phyloP scores from a whole-genome alignment of 1,140 invertebrate species.

The Temnothorax curvispinosus region DNA sequence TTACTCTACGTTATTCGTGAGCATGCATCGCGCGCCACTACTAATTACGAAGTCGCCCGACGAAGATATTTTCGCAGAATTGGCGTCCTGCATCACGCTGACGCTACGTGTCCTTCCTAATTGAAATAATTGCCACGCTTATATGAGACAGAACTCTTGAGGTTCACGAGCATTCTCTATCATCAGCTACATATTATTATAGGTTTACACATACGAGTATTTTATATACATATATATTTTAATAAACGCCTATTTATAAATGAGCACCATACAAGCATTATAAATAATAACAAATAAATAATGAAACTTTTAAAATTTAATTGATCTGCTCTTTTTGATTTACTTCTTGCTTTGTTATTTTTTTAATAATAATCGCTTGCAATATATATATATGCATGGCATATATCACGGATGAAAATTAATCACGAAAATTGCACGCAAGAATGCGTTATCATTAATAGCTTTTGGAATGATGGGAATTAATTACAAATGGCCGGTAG shows the following conservation, averaged over 20 bases:
- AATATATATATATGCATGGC: neutral
- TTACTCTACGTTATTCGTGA: slow-evolving; percentile 52
- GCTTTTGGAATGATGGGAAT: slow-evolving; percentile 43
- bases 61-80: slow-evolving; percentile 51
- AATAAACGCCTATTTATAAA: neutral
- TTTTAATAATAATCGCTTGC: neutral
- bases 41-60: slow-evolving; percentile 58
- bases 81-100: slow-evolving; percentile 38
- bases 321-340: neutral
- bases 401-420: neutral
- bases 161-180: neutral
- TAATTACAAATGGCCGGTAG: slow-evolving; percentile 44
- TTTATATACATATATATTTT: neutral
- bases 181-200: neutral
- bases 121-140: slow-evolving; percentile 44
- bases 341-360: neutral
- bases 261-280: neutral
- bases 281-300: slow-evolving; percentile 3
- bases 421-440: slow-evolving; percentile 45
- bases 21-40: slow-evolving; percentile 18
- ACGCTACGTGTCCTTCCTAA: slow-evolving; percentile 5
- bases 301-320: neutral
- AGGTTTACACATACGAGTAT: neutral
- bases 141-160: slow-evolving; percentile 23
- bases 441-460: slow-evolving; percentile 27